Conservation (phyloP, 2,113 vertebrate genomes). For the Alligator sinensis region DNA sequence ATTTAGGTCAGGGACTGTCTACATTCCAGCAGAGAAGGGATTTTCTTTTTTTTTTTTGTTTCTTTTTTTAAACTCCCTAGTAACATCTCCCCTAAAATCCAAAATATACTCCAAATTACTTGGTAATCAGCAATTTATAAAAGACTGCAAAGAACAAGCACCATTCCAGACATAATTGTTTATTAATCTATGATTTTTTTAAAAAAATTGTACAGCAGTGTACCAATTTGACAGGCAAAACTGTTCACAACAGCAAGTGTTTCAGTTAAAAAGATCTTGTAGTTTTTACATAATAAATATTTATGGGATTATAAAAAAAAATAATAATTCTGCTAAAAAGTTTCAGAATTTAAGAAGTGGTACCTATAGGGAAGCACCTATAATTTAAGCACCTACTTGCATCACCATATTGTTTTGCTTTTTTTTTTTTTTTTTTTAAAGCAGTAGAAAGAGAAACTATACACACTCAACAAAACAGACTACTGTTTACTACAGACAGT, state of each 20-base stretch:
- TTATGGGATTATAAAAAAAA: background rate
- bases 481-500: background rate
- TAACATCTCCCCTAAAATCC: too few species aligned
- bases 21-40: constrained; percentile 24
- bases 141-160: background rate
- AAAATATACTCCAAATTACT: background rate
- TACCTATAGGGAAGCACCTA: background rate
- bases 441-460: background rate
- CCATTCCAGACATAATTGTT: background rate
- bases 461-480: constrained; percentile 2
- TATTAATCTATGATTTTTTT: background rate
- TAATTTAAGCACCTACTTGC: constrained; percentile 16
- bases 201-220: background rate
- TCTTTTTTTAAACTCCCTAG: background rate
- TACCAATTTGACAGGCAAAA: background rate
- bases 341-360: background rate
- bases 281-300: background rate
- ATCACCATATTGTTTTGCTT: background rate
- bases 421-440: background rate
- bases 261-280: background rate
- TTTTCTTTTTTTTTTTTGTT: constrained; percentile 43
- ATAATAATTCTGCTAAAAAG: background rate
- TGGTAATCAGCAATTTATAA: background rate
- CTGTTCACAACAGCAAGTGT: background rate
- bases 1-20: constrained; percentile 31